Evolutionary conservation across 2,888 invertebrate species (phyloP).

Genomic region (Apodemia duryi): DNA sequence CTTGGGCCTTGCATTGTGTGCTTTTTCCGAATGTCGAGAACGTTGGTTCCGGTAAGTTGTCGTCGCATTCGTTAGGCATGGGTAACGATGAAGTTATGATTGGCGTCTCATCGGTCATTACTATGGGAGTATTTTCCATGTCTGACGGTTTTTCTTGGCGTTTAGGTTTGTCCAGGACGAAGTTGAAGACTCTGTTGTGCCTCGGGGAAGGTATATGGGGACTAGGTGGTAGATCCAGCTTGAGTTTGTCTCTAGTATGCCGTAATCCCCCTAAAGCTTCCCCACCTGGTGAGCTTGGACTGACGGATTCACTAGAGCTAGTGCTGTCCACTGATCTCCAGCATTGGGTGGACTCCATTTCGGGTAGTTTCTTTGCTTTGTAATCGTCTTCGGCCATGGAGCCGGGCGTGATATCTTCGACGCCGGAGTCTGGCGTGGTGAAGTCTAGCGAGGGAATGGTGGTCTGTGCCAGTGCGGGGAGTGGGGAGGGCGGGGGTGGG

Average conservation of each 20-base stretch:
- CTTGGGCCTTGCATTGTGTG: slow-evolving; percentile 33
- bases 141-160: slow-evolving; percentile 37
- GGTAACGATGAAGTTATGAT: slow-evolving; percentile 48
- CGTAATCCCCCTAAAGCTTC: slow-evolving; percentile 83
- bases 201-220: slow-evolving; percentile 67
- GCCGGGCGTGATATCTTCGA: slow-evolving; percentile 80
- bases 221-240: slow-evolving; percentile 83
- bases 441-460: slow-evolving; percentile 64
- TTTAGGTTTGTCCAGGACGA: slow-evolving; percentile 62
- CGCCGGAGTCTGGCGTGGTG: slow-evolving; percentile 81
- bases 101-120: slow-evolving; percentile 69
- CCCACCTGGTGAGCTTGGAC: slow-evolving; percentile 63
- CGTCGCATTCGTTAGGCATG: slow-evolving; percentile 46
- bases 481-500: slow-evolving; percentile 3
- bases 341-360: slow-evolving; percentile 38
- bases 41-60: slow-evolving; percentile 64
- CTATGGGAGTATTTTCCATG: slow-evolving; percentile 47
- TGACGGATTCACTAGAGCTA: slow-evolving; percentile 67
- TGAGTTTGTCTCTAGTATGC: slow-evolving; percentile 85
- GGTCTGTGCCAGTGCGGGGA: slow-evolving; percentile 37
- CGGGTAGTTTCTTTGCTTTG: slow-evolving; percentile 45
- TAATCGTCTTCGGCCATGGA: slow-evolving; percentile 59
- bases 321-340: slow-evolving; percentile 59
- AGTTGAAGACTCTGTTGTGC: slow-evolving; percentile 64
- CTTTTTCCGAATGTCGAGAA: slow-evolving; percentile 81